phyloP scores from a whole-genome alignment of 1,140 invertebrate species.

The Panagrolaimus sp. region DNA sequence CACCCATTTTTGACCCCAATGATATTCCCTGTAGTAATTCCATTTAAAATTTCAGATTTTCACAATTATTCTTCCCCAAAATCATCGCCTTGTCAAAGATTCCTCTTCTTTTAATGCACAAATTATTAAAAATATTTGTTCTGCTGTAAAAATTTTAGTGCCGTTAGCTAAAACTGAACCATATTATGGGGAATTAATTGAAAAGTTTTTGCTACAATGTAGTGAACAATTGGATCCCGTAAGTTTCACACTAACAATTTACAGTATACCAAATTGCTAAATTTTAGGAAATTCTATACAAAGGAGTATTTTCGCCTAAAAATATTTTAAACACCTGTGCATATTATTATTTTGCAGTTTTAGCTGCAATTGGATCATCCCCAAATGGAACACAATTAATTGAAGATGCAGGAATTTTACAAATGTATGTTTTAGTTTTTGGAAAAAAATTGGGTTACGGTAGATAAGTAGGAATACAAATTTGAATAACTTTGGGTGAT shows the following conservation, averaged over 20 bases:
- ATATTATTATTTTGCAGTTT: slow-evolving; percentile 27
- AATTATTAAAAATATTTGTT: slow-evolving; percentile 16
- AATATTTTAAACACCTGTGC: slow-evolving; percentile 27
- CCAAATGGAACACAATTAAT: slow-evolving; percentile 14
- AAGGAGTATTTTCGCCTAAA: slow-evolving; percentile 24
- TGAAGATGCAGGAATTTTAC: slow-evolving; percentile 26
- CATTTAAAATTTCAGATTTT: slow-evolving; percentile 7
- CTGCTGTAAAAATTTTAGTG: slow-evolving; percentile 22
- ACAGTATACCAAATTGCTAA: background rate
- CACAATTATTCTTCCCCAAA: background rate
- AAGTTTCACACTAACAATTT: background rate
- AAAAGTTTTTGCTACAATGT: slow-evolving; percentile 29
- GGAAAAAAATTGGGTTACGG: no score
- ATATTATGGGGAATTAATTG: slow-evolving; percentile 30
- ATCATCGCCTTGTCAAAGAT: background rate
- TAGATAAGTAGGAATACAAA: no score
- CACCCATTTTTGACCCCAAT: no score
- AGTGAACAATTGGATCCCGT: slow-evolving; percentile 15
- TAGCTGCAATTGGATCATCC: slow-evolving; percentile 19
- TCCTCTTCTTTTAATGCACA: background rate
- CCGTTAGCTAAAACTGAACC: slow-evolving; percentile 29
- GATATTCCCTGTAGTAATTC: no score
- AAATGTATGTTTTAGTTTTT: slow-evolving; percentile 29
- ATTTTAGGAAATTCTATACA: slow-evolving; percentile 21
- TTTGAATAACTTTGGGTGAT: no score